Evolutionary conservation across 2,888 invertebrate genomes (phyloP).

Genomic region (Octodonta nipae): DNA sequence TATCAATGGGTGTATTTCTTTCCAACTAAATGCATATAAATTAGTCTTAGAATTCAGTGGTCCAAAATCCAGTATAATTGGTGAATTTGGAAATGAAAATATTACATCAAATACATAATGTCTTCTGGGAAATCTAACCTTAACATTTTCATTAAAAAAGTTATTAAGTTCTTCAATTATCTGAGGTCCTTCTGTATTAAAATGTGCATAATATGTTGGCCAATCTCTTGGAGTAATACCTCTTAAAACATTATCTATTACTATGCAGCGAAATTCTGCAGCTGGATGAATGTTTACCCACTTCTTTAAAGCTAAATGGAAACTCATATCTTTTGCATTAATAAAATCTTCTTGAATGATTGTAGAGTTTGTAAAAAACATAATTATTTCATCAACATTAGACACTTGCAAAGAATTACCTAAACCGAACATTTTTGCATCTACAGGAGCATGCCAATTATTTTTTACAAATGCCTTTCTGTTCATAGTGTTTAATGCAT

Average conservation of each 20-base stretch:
- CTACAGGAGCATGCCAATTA: constrained; percentile 33
- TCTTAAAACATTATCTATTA: constrained; percentile 28
- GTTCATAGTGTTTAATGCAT: constrained; percentile 23
- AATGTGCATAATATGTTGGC: constrained; percentile 32
- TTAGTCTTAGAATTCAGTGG: constrained; percentile 28
- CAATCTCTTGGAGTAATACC: constrained; percentile 33
- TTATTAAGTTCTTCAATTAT: constrained; percentile 25
- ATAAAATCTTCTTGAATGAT: constrained; percentile 27
- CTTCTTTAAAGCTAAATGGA: constrained; percentile 27
- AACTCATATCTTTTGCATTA: constrained; percentile 21
- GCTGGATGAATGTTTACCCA: constrained; percentile 34
- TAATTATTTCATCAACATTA: constrained; percentile 25
- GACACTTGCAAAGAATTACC: constrained; percentile 27
- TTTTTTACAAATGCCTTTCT: constrained; percentile 29
- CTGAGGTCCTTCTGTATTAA: constrained; percentile 26
- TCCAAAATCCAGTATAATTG: constrained; percentile 28
- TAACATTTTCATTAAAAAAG: constrained; percentile 26
- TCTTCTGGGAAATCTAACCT: constrained; percentile 22
- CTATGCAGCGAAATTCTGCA: constrained; percentile 32
- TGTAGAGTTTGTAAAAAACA: constrained; percentile 27
- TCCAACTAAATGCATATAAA: constrained; percentile 32
- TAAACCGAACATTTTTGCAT: constrained; percentile 31
- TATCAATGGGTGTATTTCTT: constrained; percentile 29
- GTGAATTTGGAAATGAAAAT: constrained; percentile 24
- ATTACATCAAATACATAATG: constrained; percentile 29